Conservation (phyloP, 2,888 invertebrate species). For the Caenorhabditis parvicauda region DNA sequence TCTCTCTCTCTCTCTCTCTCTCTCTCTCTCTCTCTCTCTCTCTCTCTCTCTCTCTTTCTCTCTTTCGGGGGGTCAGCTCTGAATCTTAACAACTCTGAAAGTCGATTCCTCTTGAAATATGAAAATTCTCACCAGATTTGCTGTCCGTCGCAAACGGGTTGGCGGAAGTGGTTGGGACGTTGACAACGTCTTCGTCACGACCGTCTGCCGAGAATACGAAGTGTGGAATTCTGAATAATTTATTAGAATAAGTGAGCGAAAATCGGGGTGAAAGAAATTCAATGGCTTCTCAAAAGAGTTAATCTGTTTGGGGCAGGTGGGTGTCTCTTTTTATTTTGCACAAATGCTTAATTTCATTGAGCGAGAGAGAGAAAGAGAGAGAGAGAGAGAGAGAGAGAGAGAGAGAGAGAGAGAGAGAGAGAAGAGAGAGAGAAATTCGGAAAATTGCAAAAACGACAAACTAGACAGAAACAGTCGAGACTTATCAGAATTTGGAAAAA, state of each 20-base stretch:
- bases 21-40: no score
- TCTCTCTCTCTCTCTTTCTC: no score
- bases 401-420: background rate
- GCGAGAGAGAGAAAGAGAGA: constrained; percentile 2
- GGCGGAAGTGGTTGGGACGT: no score
- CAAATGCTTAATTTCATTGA: constrained; percentile 1
- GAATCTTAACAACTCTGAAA: no score
- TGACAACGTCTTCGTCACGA: constrained; percentile 1
- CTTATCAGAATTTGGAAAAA: no score
- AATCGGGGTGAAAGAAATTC: background rate
- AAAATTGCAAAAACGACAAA: background rate
- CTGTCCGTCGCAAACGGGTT: no score
- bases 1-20: no score
- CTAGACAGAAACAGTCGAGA: constrained; percentile 3
- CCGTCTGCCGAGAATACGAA: background rate
- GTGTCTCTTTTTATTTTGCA: background rate
- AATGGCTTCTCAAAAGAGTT: background rate
- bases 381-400: background rate
- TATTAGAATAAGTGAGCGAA: no score
- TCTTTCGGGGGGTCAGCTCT: no score
- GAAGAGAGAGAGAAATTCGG: background rate
- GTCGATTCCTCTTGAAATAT: no score
- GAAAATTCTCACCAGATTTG: no score
- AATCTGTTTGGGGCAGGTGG: constrained; percentile 1
- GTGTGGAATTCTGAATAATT: no score